A percentile compares a stretch with the other conserved stretches of the same genome.
These are phyloP conservation scores for Drosophila bocki DNA, from an alignment of 1,140 invertebrate genomes.

Conservation along the genomic window DNA sequence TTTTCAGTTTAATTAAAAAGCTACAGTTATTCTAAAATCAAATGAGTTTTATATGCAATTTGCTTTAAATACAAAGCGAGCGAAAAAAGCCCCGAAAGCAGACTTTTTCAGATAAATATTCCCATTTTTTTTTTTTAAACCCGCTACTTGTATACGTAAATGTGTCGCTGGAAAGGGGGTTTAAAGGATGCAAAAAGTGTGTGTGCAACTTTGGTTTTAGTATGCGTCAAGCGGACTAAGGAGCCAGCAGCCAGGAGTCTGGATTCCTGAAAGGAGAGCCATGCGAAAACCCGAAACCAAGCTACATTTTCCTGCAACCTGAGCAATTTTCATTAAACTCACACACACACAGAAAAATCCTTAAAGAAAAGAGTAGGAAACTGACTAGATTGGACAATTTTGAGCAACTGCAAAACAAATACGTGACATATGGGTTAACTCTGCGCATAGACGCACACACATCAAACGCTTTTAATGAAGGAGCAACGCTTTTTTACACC, in stretches of 20 bases:
- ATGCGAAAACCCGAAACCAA: slow-evolving; percentile 10
- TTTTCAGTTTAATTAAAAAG: slow-evolving; percentile 14
- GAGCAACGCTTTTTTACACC: slow-evolving; percentile 38
- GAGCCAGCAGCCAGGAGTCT: background rate
- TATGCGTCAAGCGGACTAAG: slow-evolving; percentile 43
- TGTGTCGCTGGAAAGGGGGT: slow-evolving; percentile 28
- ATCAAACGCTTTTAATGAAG: slow-evolving; percentile 62
- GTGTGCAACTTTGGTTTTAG: slow-evolving; percentile 48
- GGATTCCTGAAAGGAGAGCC: slow-evolving; percentile 4
- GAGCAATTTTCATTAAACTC: slow-evolving; percentile 57
- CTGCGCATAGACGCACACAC: slow-evolving; percentile 21
- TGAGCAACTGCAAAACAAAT: slow-evolving; percentile 46
- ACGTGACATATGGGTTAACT: slow-evolving; percentile 50
- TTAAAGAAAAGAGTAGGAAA: background rate
- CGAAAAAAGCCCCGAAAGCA: background rate
- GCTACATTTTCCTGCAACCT: slow-evolving; percentile 49
- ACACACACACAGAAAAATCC: background rate
- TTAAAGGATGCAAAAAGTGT: slow-evolving; percentile 17
- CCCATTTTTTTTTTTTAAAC: no score
- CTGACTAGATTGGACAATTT: slow-evolving; percentile 8
- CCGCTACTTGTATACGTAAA: slow-evolving; percentile 21
- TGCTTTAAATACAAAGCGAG: background rate
- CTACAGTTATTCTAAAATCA: slow-evolving; percentile 18
- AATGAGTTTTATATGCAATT: slow-evolving; percentile 2
- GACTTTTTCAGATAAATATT: background rate